Conservation (phyloP, 1,140 invertebrate genomes). For the Chlorops oryzae region DNA sequence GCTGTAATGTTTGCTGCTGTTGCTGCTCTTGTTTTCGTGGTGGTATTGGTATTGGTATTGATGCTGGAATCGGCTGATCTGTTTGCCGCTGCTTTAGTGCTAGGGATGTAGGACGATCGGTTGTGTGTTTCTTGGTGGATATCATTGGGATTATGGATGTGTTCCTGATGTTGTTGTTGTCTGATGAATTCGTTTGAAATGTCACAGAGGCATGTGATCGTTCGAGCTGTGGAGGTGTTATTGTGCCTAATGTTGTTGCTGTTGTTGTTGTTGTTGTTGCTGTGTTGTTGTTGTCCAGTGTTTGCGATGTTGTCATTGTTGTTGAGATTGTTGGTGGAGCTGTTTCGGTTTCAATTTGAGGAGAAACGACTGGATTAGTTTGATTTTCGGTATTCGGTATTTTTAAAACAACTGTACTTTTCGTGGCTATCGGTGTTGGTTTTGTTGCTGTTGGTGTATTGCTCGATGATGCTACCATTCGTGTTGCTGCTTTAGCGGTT, state of each 20-base stretch:
- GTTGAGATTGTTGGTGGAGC: too few relatives aligned
- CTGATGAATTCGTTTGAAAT: slow-evolving; percentile 33
- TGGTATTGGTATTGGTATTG: slow-evolving; percentile 11
- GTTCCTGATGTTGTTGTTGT: slow-evolving; percentile 14
- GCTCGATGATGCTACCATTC: too few relatives aligned
- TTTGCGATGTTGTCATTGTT: slow-evolving; percentile 13
- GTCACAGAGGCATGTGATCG: slow-evolving; percentile 30
- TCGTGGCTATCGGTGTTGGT: too few relatives aligned
- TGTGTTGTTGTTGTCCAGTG: slow-evolving; percentile 8
- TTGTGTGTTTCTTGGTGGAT: neutral
- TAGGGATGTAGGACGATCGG: slow-evolving; percentile 6
- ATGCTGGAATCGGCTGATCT: too few relatives aligned
- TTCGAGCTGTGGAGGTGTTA: slow-evolving; percentile 1
- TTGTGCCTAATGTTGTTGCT: slow-evolving; percentile 4
- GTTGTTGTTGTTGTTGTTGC: slow-evolving; percentile 7
- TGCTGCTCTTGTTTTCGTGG: slow-evolving; percentile 13
- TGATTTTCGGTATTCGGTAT: too few relatives aligned
- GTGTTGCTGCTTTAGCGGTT: slow-evolving; percentile 16
- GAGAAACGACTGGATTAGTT: too few relatives aligned
- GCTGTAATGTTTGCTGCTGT: slow-evolving; percentile 13
- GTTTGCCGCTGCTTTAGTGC: slow-evolving; percentile 10
- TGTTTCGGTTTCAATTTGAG: too few relatives aligned
- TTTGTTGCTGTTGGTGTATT: too few relatives aligned
- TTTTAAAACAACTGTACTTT: too few relatives aligned
- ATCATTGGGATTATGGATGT: slow-evolving; percentile 8